phyloP scores from a whole-genome alignment of 2,888 invertebrate species.

The Schrankia costaestrigalis region DNA sequence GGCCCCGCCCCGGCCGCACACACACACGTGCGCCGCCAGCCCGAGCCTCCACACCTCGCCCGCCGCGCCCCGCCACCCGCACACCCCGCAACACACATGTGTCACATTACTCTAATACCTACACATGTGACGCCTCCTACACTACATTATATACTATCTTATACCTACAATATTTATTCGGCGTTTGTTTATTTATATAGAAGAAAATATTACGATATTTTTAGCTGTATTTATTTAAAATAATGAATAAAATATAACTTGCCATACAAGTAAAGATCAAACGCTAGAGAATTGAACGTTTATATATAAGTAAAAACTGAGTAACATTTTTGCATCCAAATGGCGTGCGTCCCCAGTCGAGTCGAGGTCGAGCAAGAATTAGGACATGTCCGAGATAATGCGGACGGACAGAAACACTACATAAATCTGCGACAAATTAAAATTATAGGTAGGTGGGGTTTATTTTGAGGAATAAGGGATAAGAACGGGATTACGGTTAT shows the following conservation, averaged over 20 bases:
- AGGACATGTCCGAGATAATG: slow-evolving; percentile 45
- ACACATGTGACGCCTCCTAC: slow-evolving; percentile 75
- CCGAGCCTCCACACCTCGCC: slow-evolving; percentile 38
- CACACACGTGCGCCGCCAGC: slow-evolving; percentile 30
- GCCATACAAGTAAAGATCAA: slow-evolving; percentile 10
- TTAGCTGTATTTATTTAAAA: slow-evolving; percentile 11
- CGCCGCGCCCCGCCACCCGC: slow-evolving; percentile 42
- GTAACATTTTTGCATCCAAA: slow-evolving; percentile 27
- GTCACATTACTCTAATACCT: slow-evolving; percentile 67
- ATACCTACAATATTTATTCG: slow-evolving; percentile 54
- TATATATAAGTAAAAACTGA: slow-evolving; percentile 21
- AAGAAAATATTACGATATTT: slow-evolving; percentile 12
- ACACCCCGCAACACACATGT: slow-evolving; percentile 47
- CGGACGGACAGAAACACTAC: slow-evolving; percentile 22
- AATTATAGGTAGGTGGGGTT: slow-evolving; percentile 2
- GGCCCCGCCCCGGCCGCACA: slow-evolving; percentile 55
- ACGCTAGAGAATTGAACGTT: slow-evolving; percentile 9
- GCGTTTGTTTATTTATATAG: slow-evolving; percentile 12
- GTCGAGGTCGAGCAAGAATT: slow-evolving; percentile 33
- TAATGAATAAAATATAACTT: slow-evolving; percentile 8
- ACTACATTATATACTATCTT: slow-evolving; percentile 62
- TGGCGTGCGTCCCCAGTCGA: slow-evolving; percentile 24
- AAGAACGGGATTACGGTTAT: slow-evolving; percentile 2
- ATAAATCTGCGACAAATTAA: slow-evolving; percentile 13
- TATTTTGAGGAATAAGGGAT: slow-evolving; percentile 10